Conservation (phyloP, 37 sponge, comb jelly and placozoan species). For the Bolinopsis microptera region DNA sequence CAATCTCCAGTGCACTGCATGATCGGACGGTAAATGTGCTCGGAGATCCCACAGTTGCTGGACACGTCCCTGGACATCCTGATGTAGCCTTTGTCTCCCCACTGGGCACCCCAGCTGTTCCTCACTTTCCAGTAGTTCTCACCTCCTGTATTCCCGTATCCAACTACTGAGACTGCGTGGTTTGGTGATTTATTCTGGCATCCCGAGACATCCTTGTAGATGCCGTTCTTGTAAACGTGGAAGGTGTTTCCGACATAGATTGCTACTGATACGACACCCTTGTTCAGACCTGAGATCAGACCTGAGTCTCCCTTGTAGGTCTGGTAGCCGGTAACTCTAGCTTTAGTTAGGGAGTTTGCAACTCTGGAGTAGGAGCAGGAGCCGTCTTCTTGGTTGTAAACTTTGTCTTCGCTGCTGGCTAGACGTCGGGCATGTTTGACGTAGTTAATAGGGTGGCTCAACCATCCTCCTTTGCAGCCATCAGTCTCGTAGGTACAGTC, state of each 20-base stretch:
- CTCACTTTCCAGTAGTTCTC: neutral
- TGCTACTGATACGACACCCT: neutral
- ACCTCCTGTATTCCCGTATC: neutral
- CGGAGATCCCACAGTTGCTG: too few relatives aligned
- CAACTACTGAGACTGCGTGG: neutral
- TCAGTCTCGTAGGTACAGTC: conserved; percentile 28
- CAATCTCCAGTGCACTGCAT: too few relatives aligned
- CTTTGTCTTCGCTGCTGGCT: neutral
- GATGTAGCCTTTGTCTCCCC: too few relatives aligned
- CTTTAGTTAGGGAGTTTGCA: neutral
- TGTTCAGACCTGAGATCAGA: neutral
- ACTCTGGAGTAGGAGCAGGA: neutral
- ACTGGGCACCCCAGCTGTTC: too few relatives aligned
- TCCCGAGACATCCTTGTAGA: neutral
- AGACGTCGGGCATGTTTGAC: neutral
- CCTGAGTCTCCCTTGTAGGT: neutral
- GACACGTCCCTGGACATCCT: too few relatives aligned
- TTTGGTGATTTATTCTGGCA: neutral
- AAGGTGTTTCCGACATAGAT: neutral
- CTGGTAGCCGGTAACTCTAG: neutral
- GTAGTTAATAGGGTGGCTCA: neutral
- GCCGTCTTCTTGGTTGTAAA: neutral
- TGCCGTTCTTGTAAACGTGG: neutral
- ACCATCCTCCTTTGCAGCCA: neutral
- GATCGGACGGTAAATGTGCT: too few relatives aligned